phyloP scores from a whole-genome alignment of 2,113 vertebrate genomes.

The Semicossyphus pulcher region DNA sequence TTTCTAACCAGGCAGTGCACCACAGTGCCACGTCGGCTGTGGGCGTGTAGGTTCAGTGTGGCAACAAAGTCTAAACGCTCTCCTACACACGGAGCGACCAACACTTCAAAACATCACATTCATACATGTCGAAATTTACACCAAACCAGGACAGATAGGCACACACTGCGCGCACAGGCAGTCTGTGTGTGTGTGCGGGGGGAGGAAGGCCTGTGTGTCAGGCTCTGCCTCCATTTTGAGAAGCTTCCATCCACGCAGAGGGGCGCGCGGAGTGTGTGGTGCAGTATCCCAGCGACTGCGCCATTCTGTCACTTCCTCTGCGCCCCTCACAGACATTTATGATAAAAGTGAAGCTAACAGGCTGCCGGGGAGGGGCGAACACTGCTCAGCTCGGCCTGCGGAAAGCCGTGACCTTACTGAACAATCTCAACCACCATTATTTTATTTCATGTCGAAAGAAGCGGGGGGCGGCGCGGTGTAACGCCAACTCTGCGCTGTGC shows the following conservation, averaged over 20 bases:
- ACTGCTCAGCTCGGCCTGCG: neutral
- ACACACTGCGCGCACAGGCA: neutral
- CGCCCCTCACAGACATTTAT: neutral
- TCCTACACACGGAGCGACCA: neutral
- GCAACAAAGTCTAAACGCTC: neutral
- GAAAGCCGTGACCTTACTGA: neutral
- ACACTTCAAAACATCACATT: neutral
- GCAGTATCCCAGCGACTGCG: slow-evolving; percentile 38
- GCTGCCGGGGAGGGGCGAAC: neutral
- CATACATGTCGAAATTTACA: neutral
- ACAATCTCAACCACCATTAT: neutral
- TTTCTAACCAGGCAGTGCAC: slow-evolving; percentile 48
- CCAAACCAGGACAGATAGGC: neutral
- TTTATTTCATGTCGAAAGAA: neutral
- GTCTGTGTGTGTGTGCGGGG: neutral
- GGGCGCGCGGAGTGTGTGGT: slow-evolving; percentile 12
- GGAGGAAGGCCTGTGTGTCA: slow-evolving; percentile 33
- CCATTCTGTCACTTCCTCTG: slow-evolving; percentile 19
- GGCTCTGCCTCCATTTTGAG: slow-evolving; percentile 68
- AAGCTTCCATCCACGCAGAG: slow-evolving; percentile 15
- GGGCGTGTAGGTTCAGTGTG: neutral
- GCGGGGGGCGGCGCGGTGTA: neutral
- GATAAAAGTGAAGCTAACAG: neutral
- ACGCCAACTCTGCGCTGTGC: neutral
- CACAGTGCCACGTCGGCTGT: slow-evolving; percentile 10